Evolutionary conservation across 2,113 vertebrate genomes (phyloP), one percentile per base, ranked within the genome.

Genomic region (Garra rufa): DNA sequence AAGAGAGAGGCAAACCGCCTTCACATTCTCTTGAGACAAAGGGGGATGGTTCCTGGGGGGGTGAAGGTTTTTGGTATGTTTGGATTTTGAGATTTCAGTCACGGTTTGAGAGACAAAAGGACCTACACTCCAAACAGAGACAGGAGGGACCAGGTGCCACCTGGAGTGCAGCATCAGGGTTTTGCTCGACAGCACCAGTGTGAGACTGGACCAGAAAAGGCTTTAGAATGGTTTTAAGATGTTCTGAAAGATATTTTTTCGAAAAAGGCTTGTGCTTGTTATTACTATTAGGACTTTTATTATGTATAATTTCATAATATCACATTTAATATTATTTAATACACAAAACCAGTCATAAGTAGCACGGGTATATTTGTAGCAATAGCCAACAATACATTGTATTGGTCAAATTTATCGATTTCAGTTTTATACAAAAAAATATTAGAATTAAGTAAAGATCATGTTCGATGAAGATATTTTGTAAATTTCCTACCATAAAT

Each of bases 61-160:
- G 4, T 30, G 76, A 78, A 76, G 74, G 46, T 55, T 30, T 63
- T 76, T 34, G 41, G 82, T 55, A 77, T 84, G 77, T 87, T 87
- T 88, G 67, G 50, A 77, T 87, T 88, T 82, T 85, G 26, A 80
- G 75, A 76, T 88, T 87, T 81, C 84, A 81, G 86, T 88, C 87
- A 87, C 76, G 82, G 82, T 75, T 83, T 73, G 43, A 57, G 83
- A 81, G 83, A 88, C 82, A 86, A 86, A 63, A 82, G 76, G 44
- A 38, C 46, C 30, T 65, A 43, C 52, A 63, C 52, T 61, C 63
- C 8, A 76, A 82, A 86, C 13, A 69, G 46, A 34, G 71, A 76
- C 44, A 84, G 83, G 81, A 30, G 57, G 8, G 55, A 82, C 63
- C 78, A 81, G 81, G 80, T 86, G 75, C 73, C 83, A 88, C 83